Conservation (phyloP, 2,888 invertebrate species). For the Dolomedes plantarius region DNA sequence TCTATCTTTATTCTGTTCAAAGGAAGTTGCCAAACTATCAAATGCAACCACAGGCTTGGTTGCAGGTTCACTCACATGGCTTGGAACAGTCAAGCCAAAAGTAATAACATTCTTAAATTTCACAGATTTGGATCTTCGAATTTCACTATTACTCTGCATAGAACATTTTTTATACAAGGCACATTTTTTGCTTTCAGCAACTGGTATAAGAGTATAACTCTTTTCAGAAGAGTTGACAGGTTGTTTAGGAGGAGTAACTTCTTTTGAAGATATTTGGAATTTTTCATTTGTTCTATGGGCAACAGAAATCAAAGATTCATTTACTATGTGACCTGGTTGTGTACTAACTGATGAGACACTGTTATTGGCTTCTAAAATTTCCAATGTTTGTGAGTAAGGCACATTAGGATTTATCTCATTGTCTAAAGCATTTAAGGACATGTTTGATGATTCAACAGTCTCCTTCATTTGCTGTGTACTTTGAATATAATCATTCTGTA, state of each 20-base stretch:
- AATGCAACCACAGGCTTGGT: constrained; percentile 15
- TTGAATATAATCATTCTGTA: constrained; percentile 19
- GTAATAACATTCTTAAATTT: constrained; percentile 28
- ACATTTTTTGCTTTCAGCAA: not conserved
- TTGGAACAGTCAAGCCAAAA: constrained; percentile 32
- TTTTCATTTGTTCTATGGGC: no score
- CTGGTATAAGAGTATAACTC: no score
- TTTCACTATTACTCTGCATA: not conserved
- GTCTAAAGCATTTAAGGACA: constrained; percentile 15
- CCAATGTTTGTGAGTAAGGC: not conserved
- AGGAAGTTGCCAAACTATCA: constrained; percentile 23
- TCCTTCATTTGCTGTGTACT: constrained; percentile 16
- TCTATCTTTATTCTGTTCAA: no score
- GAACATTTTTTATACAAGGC: constrained; percentile 15
- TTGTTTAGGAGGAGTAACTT: no score
- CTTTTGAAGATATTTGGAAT: no score
- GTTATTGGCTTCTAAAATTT: not conserved
- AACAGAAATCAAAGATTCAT: no score
- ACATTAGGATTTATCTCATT: not conserved
- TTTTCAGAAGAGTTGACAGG: no score
- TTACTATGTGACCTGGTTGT: no score
- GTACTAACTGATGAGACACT: not conserved
- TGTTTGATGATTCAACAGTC: not conserved
- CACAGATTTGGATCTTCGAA: not conserved
- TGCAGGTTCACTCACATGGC: not conserved